Percentiles rank a stretch among this genome's conserved stretches.
Conservation (phyloP, 2,113 vertebrate genomes). For the Hiodon alosoides region DNA sequence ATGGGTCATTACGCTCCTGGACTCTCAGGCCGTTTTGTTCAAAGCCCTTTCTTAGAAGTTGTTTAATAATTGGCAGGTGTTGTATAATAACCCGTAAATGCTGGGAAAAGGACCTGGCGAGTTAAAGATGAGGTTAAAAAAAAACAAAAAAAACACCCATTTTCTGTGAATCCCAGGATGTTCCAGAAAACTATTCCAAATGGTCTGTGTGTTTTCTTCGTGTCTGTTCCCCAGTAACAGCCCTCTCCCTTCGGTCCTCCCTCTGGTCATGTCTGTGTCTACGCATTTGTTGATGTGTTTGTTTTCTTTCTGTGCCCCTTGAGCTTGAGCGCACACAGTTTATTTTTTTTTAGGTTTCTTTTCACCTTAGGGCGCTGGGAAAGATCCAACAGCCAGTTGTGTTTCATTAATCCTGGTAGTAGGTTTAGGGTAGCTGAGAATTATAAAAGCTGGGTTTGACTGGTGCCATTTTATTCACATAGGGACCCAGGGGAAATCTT, state of each 20-base stretch:
- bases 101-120: background rate
- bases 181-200: background rate
- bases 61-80: constrained; percentile 16
- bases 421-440: no score
- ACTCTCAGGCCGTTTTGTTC: background rate
- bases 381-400: no score
- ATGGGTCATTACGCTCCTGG: constrained; percentile 13
- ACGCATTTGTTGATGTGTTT: background rate
- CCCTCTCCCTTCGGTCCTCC: background rate
- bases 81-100: constrained; percentile 1
- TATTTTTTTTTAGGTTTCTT: no score
- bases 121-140: background rate
- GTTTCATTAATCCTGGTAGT: no score
- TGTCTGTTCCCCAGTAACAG: background rate
- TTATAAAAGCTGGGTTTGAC: no score
- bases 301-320: no score
- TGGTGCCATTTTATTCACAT: no score
- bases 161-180: background rate
- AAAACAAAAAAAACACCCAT: background rate
- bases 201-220: background rate
- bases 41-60: constrained; percentile 14
- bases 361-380: no score
- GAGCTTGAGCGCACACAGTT: no score
- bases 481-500: no score
- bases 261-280: no score